phyloP scores from a whole-genome alignment of 2,888 invertebrate genomes.

The Sesia bembeciformis region DNA sequence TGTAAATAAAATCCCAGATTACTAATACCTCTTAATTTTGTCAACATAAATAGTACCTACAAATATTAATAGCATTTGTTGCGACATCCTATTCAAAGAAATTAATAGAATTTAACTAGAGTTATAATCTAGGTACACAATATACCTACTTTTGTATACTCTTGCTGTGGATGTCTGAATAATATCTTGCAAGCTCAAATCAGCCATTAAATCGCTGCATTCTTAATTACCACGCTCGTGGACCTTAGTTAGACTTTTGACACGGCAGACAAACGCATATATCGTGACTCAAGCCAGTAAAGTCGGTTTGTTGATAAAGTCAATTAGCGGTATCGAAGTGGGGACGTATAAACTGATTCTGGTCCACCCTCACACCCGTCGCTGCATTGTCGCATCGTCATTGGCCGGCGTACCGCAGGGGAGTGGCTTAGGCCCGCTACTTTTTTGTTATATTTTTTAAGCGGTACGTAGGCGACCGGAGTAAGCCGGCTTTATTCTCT shows the following conservation, averaged over 20 bases:
- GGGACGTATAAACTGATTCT: conserved; percentile 64
- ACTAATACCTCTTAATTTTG: too few relatives aligned
- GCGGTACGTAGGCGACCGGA: conserved; percentile 48
- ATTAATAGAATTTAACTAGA: too few relatives aligned
- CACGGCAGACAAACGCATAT: conserved; percentile 68
- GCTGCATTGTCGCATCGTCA: conserved; percentile 39
- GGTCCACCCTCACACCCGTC: conserved; percentile 57
- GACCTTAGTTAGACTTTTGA: conserved; percentile 69
- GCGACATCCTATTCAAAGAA: too few relatives aligned
- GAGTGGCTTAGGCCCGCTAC: conserved; percentile 56
- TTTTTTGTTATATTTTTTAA: conserved; percentile 51
- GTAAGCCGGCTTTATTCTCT: conserved; percentile 56
- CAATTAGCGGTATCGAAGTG: conserved; percentile 72
- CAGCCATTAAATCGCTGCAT: conserved; percentile 52
- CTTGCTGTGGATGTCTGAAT: conserved; percentile 4
- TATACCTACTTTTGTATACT: neutral
- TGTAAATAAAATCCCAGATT: too few relatives aligned
- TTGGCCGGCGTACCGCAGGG: conserved; percentile 57
- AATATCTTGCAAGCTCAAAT: conserved; percentile 37
- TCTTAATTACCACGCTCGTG: conserved; percentile 63
- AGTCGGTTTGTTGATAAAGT: conserved; percentile 74
- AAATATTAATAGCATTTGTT: too few relatives aligned
- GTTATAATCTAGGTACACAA: too few relatives aligned
- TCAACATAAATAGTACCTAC: too few relatives aligned
- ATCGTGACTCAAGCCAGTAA: conserved; percentile 72